Evolutionary conservation across 2,113 vertebrate species (phyloP), one percentile per base, ranked within the genome.

Genomic region (Serinus canaria): DNA sequence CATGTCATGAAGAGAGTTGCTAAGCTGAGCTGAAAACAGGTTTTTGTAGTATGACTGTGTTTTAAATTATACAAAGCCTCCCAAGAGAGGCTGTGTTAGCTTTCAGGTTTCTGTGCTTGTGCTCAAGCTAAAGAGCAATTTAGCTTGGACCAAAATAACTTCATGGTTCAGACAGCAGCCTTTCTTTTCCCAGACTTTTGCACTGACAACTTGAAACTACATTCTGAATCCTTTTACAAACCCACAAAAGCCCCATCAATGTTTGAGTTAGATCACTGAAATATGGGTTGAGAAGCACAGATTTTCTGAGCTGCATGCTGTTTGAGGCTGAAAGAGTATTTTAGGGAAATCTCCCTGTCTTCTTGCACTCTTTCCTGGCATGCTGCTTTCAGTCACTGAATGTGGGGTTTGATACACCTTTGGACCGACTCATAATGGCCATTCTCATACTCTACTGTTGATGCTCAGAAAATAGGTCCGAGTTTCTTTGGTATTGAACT

Each of bases 11-110:
- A 58, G 60, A 31, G 27, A 75, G 47, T 23, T 70, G 56, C 79
- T 67, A 77, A 92, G 74, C 69, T 62, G 89, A 92, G 72, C 47
- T 75, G 69, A 90, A 81, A 91, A 83, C 75, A 72, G 49, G 13
- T 90, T 95, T 95, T 92, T 94, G 67, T 80, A 64, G 35, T 39
- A 50, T 46, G 25, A 58, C 62, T 79, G 21, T 78, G 41, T 53
- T 95, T 88, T 90, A 86, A 90, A 75, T 95, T 72, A 91, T 46
- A 91, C 35, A 92, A 91, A 89, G 62, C 62, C 76, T 89, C 92
- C 67, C 14, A 64, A 59, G 70, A 79, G 25, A 68, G 58, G 22
- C 75, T 67, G 37, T 9, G 13, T 33, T 62, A 94, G 67, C 67
- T 63, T 90, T 86, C 52, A 50, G 43, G 49, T 86, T 85, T 90